A percentile compares a stretch with the other conserved stretches of the same genome.
These are phyloP conservation scores for Alsophila aescularia DNA, from an alignment of 2,888 invertebrate species.

Conservation along the genomic window DNA sequence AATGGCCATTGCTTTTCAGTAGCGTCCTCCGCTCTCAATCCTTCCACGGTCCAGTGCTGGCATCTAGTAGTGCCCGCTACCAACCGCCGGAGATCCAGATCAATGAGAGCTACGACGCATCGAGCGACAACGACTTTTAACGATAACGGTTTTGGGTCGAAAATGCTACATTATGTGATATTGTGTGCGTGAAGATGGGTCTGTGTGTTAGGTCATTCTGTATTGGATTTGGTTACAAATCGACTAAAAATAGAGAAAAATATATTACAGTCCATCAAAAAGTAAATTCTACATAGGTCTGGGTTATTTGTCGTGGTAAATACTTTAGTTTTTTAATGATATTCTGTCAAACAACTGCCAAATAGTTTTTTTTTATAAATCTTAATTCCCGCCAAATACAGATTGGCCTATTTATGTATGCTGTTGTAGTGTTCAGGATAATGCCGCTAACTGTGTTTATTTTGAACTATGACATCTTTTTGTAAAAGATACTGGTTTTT, in stretches of 20 bases:
- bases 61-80: constrained; percentile 63
- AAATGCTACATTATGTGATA: constrained; percentile 57
- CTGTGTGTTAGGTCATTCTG: constrained; percentile 19
- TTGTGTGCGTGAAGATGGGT: constrained; percentile 37
- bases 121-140: constrained; percentile 83
- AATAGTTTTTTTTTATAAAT: constrained; percentile 1
- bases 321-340: no score
- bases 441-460: constrained; percentile 12
- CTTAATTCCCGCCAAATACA: constrained; percentile 47
- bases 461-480: constrained; percentile 31
- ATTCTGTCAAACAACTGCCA: no score
- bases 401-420: constrained; percentile 14
- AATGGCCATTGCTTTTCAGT: constrained; percentile 53
- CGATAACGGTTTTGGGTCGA: constrained; percentile 43
- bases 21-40: constrained; percentile 86
- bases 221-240: constrained; percentile 9
- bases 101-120: constrained; percentile 74
- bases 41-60: constrained; percentile 83
- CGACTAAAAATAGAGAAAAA: no score
- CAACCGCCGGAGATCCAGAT: constrained; percentile 61
- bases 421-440: neutral
- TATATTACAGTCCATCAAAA: no score
- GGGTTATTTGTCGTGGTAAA: no score
- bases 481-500: neutral
- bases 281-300: no score